Evolutionary conservation across 2,113 vertebrate species (phyloP).

Genomic region (Eptesicus fuscus): DNA sequence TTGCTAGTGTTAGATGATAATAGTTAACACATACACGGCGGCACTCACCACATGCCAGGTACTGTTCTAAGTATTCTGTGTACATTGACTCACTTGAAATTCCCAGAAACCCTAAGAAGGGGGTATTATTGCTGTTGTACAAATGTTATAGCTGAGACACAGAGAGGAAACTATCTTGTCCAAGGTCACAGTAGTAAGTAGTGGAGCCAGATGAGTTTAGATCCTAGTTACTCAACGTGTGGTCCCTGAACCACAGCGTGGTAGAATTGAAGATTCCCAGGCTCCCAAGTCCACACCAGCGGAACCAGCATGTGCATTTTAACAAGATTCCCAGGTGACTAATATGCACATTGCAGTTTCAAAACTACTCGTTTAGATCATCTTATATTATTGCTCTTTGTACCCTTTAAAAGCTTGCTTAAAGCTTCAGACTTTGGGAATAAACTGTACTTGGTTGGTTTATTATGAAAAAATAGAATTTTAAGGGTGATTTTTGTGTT

Average conservation of each 20-base stretch:
- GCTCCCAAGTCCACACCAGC: not conserved
- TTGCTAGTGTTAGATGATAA: not conserved
- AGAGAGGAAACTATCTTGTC: not conserved
- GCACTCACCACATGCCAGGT: not conserved
- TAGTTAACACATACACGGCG: fast-evolving
- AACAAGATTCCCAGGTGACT: not conserved
- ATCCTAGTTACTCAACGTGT: not conserved
- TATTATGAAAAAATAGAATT: not conserved
- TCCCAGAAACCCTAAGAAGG: not conserved
- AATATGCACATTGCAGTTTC: not conserved
- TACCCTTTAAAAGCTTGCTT: not conserved
- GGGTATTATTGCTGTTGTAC: not conserved
- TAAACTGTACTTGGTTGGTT: not conserved
- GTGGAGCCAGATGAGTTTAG: not conserved
- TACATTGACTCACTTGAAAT: not conserved
- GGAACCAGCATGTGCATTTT: not conserved
- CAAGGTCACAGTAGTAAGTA: not conserved
- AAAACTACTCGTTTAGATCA: not conserved
- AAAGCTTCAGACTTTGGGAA: not conserved
- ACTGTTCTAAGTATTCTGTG: not conserved
- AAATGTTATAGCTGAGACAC: not conserved
- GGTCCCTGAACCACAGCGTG: not conserved
- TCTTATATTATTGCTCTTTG: not conserved
- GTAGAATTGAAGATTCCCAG: not conserved
- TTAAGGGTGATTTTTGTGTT: not conserved